A percentile compares a stretch with the other conserved stretches of the same genome.
Conservation (phyloP, 2,888 invertebrate species). For the Pomacea canaliculata region DNA sequence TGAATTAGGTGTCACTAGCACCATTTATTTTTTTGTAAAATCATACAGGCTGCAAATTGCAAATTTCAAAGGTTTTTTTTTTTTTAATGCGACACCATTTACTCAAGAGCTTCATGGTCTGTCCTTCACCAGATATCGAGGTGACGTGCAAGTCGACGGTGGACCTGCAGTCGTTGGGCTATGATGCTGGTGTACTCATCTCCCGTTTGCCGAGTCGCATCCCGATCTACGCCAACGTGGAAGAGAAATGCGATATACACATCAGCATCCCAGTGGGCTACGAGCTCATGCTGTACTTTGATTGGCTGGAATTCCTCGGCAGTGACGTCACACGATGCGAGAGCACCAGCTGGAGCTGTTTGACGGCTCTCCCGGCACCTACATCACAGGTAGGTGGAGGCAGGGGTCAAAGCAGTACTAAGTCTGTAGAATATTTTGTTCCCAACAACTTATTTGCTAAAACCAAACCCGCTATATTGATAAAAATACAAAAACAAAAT, state of each 20-base stretch:
- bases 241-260: constrained; percentile 15
- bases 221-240: constrained; percentile 21
- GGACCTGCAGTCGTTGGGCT: background rate
- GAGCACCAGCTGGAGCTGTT: constrained; percentile 17
- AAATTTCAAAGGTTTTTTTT: no score
- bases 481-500: no score
- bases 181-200: constrained; percentile 12
- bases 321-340: constrained; percentile 13
- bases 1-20: no score
- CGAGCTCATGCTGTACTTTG: constrained; percentile 24
- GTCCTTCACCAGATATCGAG: background rate
- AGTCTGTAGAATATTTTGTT: no score
- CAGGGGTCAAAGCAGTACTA: no score
- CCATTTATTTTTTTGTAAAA: no score
- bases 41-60: no score
- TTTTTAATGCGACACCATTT: no score
- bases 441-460: no score
- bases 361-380: constrained; percentile 5
- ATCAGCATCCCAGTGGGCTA: constrained; percentile 1
- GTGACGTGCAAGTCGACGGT: constrained; percentile 7
- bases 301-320: constrained; percentile 14
- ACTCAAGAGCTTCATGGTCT: no score
- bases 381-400: constrained; percentile 8
- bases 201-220: constrained; percentile 12
- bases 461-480: no score